Evolutionary conservation across 2,888 invertebrate species (phyloP), one percentile per base, ranked within the genome.

Genomic region (Rhyacophila evoluta): DNA sequence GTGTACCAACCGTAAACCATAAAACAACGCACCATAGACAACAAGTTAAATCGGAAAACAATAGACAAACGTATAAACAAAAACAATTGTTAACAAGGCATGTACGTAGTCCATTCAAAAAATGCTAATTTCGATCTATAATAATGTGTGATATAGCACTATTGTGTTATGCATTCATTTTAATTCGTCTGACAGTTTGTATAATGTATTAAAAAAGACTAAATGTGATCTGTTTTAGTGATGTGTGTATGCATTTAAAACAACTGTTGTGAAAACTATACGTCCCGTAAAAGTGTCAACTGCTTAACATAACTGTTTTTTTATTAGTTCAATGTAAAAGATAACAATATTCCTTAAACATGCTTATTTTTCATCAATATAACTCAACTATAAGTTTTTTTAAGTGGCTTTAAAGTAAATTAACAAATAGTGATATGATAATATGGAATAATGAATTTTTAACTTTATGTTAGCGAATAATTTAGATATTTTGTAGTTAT

Each of bases 71-170:
- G 15, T 8, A 55, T 55, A 55, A 55, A 55, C 19, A 55, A 55
- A 55, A 55, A 55, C 55, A 55, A 55, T 55, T 55, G 55, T 55
- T 55, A 55, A 25, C 55, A 55, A 55, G 55, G 55, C 55, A 55
- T 55, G 25, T 55, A 55, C 4, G 55, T 19, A 1, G 19, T 55
- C 25, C 55, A 55, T 55, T 55, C 55, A 55, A 19, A 25, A 55
- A 55, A 55, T 55, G 55, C 55, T 19, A 55, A 55, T 55, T 55
- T 25, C 1, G 10, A 8, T 10, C 55, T 55, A 25, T 55, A 19
- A 55, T 55, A 25, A 19, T 1, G 0, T 19, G 55, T 12, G 15
- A 25, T 25, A 55, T 2, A 8, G 19, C 19, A 55, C 19, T 10
- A 19, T 1, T 19, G 55, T 55, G 55, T 19, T 55, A 55, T 0